phyloP scores from a whole-genome alignment of 2,113 vertebrate genomes.

The Campylomormyrus numenius region DNA sequence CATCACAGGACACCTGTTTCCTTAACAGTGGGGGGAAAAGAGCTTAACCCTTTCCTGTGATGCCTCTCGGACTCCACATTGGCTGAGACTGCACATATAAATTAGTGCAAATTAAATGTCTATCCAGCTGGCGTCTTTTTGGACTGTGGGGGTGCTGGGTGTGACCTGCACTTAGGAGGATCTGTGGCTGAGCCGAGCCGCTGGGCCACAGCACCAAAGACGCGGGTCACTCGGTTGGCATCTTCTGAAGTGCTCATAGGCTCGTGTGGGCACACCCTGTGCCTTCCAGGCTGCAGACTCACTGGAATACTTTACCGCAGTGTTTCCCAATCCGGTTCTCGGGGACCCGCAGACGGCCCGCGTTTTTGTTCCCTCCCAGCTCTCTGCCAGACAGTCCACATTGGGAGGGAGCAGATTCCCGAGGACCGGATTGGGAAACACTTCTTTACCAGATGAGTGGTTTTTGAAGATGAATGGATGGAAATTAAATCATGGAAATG shows the following conservation, averaged over 20 bases:
- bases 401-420: neutral
- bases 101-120: constrained; percentile 32
- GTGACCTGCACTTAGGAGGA: neutral
- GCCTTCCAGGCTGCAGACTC: neutral
- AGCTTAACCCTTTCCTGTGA: constrained; percentile 24
- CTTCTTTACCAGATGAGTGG: neutral
- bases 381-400: neutral
- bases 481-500: neutral
- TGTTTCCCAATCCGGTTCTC: neutral
- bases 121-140: constrained; percentile 22
- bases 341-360: neutral
- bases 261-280: neutral
- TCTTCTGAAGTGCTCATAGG: neutral
- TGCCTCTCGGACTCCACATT: constrained; percentile 46
- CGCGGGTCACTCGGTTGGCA: neutral
- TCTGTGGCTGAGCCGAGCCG: neutral
- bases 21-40: constrained; percentile 39
- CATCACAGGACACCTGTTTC: constrained; percentile 25
- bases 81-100: neutral
- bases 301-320: neutral
- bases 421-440: neutral
- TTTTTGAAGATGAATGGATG: neutral
- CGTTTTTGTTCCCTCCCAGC: neutral
- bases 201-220: neutral
- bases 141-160: neutral